phyloP scores from a whole-genome alignment of 92 coral and sea anemone genomes.

The Porites evermanni region DNA sequence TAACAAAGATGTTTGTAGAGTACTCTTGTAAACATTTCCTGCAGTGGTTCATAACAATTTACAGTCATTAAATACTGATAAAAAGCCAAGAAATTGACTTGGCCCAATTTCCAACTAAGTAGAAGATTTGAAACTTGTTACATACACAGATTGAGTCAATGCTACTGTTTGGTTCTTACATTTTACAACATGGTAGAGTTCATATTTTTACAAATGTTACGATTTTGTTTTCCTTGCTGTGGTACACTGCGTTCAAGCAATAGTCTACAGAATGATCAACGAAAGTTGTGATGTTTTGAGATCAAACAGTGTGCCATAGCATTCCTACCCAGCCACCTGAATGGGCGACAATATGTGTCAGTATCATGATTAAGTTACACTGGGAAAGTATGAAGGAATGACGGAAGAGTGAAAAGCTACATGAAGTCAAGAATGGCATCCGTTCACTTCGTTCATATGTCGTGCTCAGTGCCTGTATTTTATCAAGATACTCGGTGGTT shows the following conservation, averaged over 20 bases:
- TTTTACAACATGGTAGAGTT: slow-evolving; percentile 2
- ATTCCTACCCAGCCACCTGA: not conserved
- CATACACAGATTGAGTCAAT: not conserved
- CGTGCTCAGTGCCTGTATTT: too few species aligned
- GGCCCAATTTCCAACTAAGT: not conserved
- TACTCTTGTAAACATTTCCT: slow-evolving; percentile 12
- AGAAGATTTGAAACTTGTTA: not conserved
- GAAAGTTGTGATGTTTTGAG: not conserved
- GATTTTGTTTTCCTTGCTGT: not conserved
- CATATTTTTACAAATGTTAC: not conserved
- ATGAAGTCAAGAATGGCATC: too few species aligned
- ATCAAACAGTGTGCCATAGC: slow-evolving; percentile 8
- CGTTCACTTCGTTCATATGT: too few species aligned
- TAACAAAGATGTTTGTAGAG: not conserved
- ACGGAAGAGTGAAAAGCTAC: not conserved
- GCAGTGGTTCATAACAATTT: not conserved
- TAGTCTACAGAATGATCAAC: not conserved
- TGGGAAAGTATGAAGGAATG: slow-evolving; percentile 16
- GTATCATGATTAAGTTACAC: slow-evolving; percentile 19
- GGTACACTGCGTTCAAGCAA: not conserved
- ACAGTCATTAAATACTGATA: not conserved
- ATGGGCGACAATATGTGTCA: slow-evolving; percentile 17
- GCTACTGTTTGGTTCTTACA: not conserved
- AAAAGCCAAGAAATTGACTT: not conserved
- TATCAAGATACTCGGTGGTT: not conserved